Conservation (phyloP, 2,888 invertebrate genomes). For the Chouioia cunea region DNA sequence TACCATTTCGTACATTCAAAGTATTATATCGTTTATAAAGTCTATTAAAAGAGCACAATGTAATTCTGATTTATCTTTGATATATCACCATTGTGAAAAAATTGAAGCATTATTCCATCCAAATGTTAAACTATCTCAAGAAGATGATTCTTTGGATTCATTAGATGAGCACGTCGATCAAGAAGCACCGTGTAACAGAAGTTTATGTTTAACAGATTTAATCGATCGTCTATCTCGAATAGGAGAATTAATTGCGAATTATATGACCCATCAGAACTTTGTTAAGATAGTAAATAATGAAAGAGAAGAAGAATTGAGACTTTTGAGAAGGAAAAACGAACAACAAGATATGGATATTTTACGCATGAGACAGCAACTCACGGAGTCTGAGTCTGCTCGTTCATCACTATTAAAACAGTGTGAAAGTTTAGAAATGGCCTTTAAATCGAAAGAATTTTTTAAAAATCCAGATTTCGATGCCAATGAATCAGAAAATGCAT, state of each 20-base stretch:
- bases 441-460: constrained; percentile 24
- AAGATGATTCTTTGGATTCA: constrained; percentile 22
- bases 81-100: constrained; percentile 21
- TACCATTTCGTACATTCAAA: too few relatives aligned
- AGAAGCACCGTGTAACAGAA: too few relatives aligned
- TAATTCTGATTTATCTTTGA: not conserved
- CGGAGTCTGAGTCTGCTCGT: constrained; percentile 30
- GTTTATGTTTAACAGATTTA: too few relatives aligned
- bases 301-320: constrained; percentile 5
- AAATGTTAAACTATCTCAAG: constrained; percentile 6
- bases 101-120: constrained; percentile 29
- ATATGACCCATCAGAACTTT: constrained; percentile 10
- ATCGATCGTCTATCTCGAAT: constrained; percentile 8
- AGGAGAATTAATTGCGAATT: constrained; percentile 20
- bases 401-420: constrained; percentile 1
- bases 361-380: constrained; percentile 3
- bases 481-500: constrained; percentile 6
- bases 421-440: constrained; percentile 10
- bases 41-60: constrained; percentile 24
- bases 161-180: not conserved
- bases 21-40: too few relatives aligned
- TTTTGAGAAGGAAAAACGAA: constrained; percentile 6
- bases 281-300: constrained; percentile 21
- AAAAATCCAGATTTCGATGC: constrained; percentile 7
- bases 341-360: constrained; percentile 27